Evolutionary conservation across 2,888 invertebrate species (phyloP).

Genomic region (Eupithecia inturbata): DNA sequence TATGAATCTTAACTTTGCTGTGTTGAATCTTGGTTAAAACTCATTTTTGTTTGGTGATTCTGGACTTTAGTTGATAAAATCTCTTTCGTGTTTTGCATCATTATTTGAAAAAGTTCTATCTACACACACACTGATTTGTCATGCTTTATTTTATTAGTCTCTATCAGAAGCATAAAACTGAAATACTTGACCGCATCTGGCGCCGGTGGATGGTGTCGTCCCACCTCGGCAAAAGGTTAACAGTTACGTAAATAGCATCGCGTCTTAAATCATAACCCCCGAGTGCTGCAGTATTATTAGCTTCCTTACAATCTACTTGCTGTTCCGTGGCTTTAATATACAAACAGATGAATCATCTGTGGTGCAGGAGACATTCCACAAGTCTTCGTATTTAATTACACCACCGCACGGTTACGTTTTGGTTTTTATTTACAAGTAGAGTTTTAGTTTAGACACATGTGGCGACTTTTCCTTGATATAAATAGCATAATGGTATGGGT

Average conservation of each 20-base stretch:
- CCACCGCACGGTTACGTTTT: constrained; percentile 33
- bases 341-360: constrained; percentile 14
- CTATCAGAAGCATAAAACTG: neutral
- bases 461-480: constrained; percentile 25
- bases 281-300: constrained; percentile 39
- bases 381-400: constrained; percentile 45
- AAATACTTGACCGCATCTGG: constrained; percentile 17
- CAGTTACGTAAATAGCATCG: constrained; percentile 39
- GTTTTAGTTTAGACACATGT: constrained; percentile 22
- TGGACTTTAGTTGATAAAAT: neutral
- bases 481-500: constrained; percentile 16
- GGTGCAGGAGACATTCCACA: constrained; percentile 41
- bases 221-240: constrained; percentile 37
- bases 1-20: neutral
- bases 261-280: constrained; percentile 43
- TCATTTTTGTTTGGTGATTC: neutral
- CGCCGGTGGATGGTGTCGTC: neutral
- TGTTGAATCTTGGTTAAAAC: neutral
- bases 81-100: too few species aligned
- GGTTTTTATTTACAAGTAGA: constrained; percentile 31
- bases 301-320: constrained; percentile 14
- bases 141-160: neutral
- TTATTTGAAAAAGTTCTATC: neutral
- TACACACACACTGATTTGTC: neutral
- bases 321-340: constrained; percentile 15